These are phyloP conservation scores for Protonibea diacanthus DNA, from an alignment of 2,797 vertebrate genomes.

Conservation along the genomic window DNA sequence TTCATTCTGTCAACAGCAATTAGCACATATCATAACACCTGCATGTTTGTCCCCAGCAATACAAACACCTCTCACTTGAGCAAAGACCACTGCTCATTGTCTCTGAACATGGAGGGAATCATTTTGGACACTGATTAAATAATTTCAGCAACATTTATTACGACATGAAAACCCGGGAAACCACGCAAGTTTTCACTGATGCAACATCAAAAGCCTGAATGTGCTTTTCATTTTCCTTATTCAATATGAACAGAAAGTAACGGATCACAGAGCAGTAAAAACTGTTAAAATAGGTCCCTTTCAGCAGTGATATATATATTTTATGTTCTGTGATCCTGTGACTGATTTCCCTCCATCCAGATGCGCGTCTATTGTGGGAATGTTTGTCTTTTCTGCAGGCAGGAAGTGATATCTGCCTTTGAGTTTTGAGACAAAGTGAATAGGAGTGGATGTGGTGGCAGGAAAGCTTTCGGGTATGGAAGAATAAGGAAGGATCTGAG, in stretches of 20 bases:
- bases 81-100: not conserved
- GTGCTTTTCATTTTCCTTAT: slow-evolving; percentile 44
- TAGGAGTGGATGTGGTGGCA: slow-evolving; percentile 35
- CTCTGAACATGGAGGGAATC: slow-evolving; percentile 6
- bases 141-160: slow-evolving; percentile 39
- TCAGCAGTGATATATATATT: not conserved
- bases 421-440: slow-evolving; percentile 46
- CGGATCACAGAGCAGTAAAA: slow-evolving; percentile 26
- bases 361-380: slow-evolving; percentile 42
- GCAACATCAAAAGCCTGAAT: slow-evolving; percentile 32
- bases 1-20: slow-evolving; percentile 54
- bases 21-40: slow-evolving; percentile 41
- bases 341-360: slow-evolving; percentile 28
- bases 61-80: slow-evolving; percentile 29
- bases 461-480: slow-evolving; percentile 18
- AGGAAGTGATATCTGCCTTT: slow-evolving; percentile 65
- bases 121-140: not conserved
- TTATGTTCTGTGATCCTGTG: slow-evolving; percentile 3
- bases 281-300: slow-evolving; percentile 48
- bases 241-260: slow-evolving; percentile 68
- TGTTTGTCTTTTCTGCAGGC: slow-evolving; percentile 57
- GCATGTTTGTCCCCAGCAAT: slow-evolving; percentile 21
- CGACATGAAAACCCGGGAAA: slow-evolving; percentile 12
- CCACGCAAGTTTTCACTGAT: slow-evolving; percentile 22
- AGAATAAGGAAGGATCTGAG: slow-evolving; percentile 41